Evolutionary conservation across 2,888 invertebrate species (phyloP).

Genomic region (Blastobasis lacticolella): DNA sequence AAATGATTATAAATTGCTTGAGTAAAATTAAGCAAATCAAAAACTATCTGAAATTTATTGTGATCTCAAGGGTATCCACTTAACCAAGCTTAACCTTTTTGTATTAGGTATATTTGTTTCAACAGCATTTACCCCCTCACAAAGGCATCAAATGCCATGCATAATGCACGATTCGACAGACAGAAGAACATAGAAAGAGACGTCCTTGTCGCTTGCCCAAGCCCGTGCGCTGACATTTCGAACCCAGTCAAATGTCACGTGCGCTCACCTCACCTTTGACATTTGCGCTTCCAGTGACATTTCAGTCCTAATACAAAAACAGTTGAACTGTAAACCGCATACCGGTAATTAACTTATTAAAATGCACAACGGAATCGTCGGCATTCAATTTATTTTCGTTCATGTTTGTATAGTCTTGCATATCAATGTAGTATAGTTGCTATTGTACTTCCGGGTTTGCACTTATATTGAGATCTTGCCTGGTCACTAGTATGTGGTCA

Average conservation of each 20-base stretch:
- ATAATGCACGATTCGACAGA: constrained; percentile 56
- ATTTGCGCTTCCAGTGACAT: constrained; percentile 57
- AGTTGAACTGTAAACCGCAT: no score
- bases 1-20: no score
- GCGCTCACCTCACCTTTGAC: constrained; percentile 63
- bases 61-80: constrained; percentile 63
- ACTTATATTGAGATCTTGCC: no score
- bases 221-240: constrained; percentile 70
- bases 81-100: constrained; percentile 51
- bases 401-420: no score
- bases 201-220: constrained; percentile 71
- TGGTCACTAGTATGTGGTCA: no score
- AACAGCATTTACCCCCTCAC: constrained; percentile 45
- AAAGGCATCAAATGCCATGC: constrained; percentile 64
- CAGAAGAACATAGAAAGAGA: constrained; percentile 66
- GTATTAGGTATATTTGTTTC: constrained; percentile 55
- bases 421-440: no score
- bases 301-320: constrained; percentile 38
- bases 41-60: constrained; percentile 15
- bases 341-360: no score
- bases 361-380: no score
- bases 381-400: no score
- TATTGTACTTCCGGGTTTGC: no score
- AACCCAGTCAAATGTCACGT: constrained; percentile 67
- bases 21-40: no score